Evolutionary conservation across 2,113 vertebrate species (phyloP).

Genomic region (Strix aluco): DNA sequence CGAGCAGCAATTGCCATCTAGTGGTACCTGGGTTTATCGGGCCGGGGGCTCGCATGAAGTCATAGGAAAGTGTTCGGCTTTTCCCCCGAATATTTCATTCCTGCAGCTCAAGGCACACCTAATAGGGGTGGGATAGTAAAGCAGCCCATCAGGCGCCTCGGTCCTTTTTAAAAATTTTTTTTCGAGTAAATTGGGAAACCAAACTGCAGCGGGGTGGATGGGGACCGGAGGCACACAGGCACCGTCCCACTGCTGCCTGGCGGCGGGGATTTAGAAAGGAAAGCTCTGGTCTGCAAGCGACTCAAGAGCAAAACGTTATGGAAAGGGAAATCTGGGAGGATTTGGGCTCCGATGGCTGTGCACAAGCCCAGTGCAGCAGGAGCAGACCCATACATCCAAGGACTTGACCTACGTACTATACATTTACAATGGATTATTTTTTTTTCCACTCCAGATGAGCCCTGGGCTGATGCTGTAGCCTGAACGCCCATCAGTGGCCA

Average conservation of each 20-base stretch:
- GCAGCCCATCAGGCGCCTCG: accelerated
- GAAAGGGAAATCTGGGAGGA: not conserved
- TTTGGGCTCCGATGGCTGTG: accelerated
- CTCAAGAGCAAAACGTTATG: accelerated
- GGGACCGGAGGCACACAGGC: accelerated
- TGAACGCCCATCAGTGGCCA: not conserved
- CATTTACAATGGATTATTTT: not conserved
- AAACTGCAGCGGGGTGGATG: accelerated
- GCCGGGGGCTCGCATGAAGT: not conserved
- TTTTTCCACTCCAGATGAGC: not conserved
- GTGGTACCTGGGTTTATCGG: not conserved
- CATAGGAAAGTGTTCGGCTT: not conserved
- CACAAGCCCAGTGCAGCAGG: accelerated
- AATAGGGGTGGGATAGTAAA: not conserved
- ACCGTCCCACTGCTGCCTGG: not conserved
- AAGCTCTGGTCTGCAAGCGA: accelerated
- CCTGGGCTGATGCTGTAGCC: not conserved
- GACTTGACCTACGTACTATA: accelerated
- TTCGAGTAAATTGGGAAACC: accelerated
- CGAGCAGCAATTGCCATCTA: conserved; percentile 34
- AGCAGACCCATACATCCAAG: accelerated
- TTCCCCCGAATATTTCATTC: not conserved
- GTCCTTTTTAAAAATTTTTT: not conserved
- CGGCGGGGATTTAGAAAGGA: not conserved
- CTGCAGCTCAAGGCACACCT: not conserved